Percentiles rank a stretch among this genome's conserved stretches.
Conservation (phyloP, 2,888 invertebrate species). For the Ptychoptera albimana region DNA sequence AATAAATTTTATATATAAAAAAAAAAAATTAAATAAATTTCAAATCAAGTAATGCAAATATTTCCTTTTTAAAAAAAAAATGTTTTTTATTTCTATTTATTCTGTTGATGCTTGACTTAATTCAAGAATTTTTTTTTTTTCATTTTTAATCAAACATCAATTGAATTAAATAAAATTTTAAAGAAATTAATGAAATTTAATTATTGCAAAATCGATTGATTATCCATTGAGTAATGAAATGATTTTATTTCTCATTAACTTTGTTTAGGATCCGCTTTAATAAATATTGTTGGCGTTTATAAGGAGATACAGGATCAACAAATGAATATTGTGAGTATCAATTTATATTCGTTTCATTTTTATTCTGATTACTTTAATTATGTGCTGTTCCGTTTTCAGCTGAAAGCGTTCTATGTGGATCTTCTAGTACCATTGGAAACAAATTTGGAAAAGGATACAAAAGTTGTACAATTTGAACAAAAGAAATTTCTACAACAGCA, state of each 20-base stretch:
- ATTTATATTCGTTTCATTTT: constrained; percentile 1
- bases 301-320: constrained; percentile 89
- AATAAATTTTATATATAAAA: no score
- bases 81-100: no score
- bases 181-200: no score
- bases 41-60: no score
- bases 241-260: constrained; percentile 14
- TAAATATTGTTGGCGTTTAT: constrained; percentile 86
- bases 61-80: no score
- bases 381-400: constrained; percentile 37
- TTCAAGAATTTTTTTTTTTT: no score
- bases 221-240: constrained; percentile 2
- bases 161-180: no score
- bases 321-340: constrained; percentile 76
- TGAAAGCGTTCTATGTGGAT: constrained; percentile 90
- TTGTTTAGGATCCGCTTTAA: constrained; percentile 70
- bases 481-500: constrained; percentile 87
- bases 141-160: no score
- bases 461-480: constrained; percentile 73
- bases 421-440: constrained; percentile 83
- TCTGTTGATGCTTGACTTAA: no score
- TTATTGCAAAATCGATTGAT: no score
- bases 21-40: no score
- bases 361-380: neutral
- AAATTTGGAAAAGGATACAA: constrained; percentile 85